Base-by-base conservation (phyloP, 2,113 vertebrate genomes). In the Lipophrys pholis region DNA sequence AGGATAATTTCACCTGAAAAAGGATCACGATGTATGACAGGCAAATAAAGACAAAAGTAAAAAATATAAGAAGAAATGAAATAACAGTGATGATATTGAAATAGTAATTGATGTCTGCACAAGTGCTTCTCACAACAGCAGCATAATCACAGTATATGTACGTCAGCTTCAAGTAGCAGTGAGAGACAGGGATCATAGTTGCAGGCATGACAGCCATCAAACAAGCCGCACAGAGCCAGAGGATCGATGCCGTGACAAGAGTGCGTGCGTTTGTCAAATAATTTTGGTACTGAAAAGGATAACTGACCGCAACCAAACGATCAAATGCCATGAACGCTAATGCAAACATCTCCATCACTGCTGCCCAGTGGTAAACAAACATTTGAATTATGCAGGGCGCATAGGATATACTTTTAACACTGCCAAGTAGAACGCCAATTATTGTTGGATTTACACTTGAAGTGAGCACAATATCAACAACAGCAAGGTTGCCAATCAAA, bases 311-410 rank as follows among this genome's bases (percentile, higher is more conserved):
- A 65, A 86, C 0, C 14, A 82, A 45, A 38, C 78, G 58, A 55
- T 86, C 81, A 71, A 86, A 78, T 12, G 84, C 82, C 82, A 87
- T 85, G 6, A 63, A 9, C 3, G 78, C 4, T 55, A 89, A 82
- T 43, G 81, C 68, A 57, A 87, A 72, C 61, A 78, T 58, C 41
- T 84, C 87, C 87, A 89, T 84, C 7, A 68, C 14, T 8, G 5
- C 57, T 7, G 16, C 63, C 46, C 76, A 7, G 8, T 76, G 38
- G 54, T 69, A 73, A 11, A 7, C 11, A 62, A 52, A 82, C 81
- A 84, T 80, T 17, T 76, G 78, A 69, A 75, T n/a, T 4, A 75
- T 12, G n/a, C 87, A 89, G 0, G 78, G 17, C 12, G 14, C 54
- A 57, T 73, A 86, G 8, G 68, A 68, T 42, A 86, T 69, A 3